These are phyloP conservation scores for Troilus luridus DNA, from an alignment of 2,888 invertebrate species.

Conservation along the genomic window DNA sequence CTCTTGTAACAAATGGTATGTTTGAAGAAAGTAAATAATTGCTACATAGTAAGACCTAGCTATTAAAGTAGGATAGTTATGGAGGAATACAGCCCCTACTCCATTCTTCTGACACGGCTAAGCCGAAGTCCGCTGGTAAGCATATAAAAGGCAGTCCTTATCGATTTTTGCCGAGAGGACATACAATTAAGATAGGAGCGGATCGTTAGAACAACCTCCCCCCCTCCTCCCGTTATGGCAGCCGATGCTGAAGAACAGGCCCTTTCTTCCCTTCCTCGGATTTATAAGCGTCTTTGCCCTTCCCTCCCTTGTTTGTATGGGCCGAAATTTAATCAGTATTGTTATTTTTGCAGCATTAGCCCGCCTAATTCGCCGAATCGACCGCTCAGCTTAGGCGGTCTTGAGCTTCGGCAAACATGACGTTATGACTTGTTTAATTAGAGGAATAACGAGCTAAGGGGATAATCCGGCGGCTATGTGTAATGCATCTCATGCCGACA, in stretches of 20 bases:
- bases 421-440: conserved; percentile 34
- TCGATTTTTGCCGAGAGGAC: conserved; percentile 40
- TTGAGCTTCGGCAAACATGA: neutral
- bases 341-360: conserved; percentile 27
- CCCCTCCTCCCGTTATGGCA: conserved; percentile 34
- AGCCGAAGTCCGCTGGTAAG: neutral
- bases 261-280: conserved; percentile 26
- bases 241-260: conserved; percentile 43
- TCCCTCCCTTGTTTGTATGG: conserved; percentile 23
- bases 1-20: no score
- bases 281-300: conserved; percentile 44
- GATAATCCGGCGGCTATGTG: neutral
- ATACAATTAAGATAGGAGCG: conserved; percentile 43
- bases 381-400: neutral
- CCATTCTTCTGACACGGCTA: neutral
- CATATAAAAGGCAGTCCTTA: conserved; percentile 23
- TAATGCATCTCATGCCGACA: neutral
- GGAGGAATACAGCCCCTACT: neutral
- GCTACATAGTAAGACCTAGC: no score
- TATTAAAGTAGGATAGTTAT: no score
- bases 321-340: conserved; percentile 39
- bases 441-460: neutral
- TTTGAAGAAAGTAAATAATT: no score
- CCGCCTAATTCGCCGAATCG: conserved; percentile 2
- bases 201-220: conserved; percentile 47